Evolutionary conservation across 2,113 vertebrate species (phyloP).

Genomic region (Myxocyprinus asiaticus): DNA sequence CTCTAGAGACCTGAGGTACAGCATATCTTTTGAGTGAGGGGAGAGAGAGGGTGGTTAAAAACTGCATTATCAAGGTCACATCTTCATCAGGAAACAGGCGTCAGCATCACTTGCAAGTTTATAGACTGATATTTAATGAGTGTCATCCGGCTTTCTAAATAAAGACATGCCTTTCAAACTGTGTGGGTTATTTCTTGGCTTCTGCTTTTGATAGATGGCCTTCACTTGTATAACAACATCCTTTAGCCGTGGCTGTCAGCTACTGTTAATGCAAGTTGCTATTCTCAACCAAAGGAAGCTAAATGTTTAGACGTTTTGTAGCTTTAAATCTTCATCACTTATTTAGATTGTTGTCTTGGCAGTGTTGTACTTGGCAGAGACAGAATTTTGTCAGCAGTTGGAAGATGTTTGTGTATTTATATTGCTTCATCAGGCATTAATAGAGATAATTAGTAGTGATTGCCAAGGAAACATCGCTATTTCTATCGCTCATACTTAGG

Average conservation of each 20-base stretch:
- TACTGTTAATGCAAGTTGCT: not conserved
- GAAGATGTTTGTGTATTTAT: not conserved
- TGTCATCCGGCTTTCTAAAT: constrained; percentile 4
- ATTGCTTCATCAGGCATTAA: not conserved
- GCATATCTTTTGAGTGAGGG: not conserved
- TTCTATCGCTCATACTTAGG: too few species aligned
- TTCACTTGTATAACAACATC: not conserved
- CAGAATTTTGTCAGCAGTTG: not conserved
- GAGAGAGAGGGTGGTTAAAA: not conserved
- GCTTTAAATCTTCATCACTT: not conserved
- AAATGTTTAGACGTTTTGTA: not conserved
- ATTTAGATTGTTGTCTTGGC: constrained; percentile 3
- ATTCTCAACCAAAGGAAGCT: constrained; percentile 5
- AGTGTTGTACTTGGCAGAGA: not conserved
- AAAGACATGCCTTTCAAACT: not conserved
- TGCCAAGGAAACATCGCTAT: not conserved
- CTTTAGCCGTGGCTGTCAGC: not conserved
- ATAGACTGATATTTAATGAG: constrained; percentile 15
- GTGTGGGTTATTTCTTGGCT: not conserved
- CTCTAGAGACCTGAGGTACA: not conserved
- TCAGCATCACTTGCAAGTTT: constrained; percentile 10
- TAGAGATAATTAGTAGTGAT: not conserved
- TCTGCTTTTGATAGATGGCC: not conserved
- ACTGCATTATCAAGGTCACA: constrained; percentile 19
- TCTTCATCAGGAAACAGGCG: constrained; percentile 10